phyloP scores from a whole-genome alignment of 2,113 vertebrate genomes.

The Rhinichthys klamathensis region DNA sequence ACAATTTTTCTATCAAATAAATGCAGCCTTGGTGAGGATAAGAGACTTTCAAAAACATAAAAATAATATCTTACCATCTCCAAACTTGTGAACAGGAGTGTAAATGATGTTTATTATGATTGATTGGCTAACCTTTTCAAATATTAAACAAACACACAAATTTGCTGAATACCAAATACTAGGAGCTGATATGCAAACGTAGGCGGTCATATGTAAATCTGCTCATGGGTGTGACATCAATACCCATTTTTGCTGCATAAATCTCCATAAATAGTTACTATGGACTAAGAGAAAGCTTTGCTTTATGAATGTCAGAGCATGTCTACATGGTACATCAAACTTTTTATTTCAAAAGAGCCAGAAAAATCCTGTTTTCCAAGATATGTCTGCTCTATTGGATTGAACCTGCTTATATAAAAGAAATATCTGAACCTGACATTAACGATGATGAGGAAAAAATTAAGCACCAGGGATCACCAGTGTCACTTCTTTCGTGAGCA shows the following conservation, averaged over 20 bases:
- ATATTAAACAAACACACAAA: neutral
- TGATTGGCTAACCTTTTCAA: neutral
- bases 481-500: constrained; percentile 4
- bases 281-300: neutral
- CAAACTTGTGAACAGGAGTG: neutral
- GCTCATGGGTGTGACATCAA: neutral
- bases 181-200: neutral
- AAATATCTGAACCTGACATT: constrained; percentile 32
- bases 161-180: neutral
- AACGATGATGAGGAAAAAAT: constrained; percentile 8
- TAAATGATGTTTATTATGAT: neutral
- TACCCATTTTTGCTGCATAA: neutral
- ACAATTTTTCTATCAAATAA: neutral
- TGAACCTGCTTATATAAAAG: neutral
- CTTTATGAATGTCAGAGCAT: constrained; percentile 6
- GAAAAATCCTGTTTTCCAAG: neutral
- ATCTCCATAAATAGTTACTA: neutral
- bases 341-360: constrained; percentile 20
- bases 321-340: constrained; percentile 1
- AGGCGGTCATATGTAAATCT: neutral
- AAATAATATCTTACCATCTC: neutral
- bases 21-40: neutral
- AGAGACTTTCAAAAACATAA: neutral
- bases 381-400: neutral
- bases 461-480: neutral